These are phyloP conservation scores for Hemicentrotus pulcherrimus DNA, from an alignment of 35 echinoderm and acorn worm species.

Conservation along the genomic window DNA sequence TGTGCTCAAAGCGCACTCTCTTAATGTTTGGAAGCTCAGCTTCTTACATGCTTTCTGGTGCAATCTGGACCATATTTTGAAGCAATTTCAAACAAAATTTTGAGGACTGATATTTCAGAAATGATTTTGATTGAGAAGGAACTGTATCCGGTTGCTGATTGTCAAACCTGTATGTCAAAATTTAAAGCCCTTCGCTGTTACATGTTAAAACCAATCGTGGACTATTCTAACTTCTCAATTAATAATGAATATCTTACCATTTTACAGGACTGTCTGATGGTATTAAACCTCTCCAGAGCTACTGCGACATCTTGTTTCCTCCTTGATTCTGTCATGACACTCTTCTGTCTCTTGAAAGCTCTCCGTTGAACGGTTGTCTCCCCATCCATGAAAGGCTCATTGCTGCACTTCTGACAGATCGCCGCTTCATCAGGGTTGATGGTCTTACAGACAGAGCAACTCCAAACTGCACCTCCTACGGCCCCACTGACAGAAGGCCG, in stretches of 20 bases:
- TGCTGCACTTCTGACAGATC: slow-evolving; percentile 38
- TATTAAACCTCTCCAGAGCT: slow-evolving; percentile 67
- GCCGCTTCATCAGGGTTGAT: slow-evolving; percentile 38
- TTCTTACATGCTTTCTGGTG: too few relatives aligned
- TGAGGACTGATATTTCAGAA: too few relatives aligned
- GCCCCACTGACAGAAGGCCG: background rate
- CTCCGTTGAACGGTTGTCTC: background rate
- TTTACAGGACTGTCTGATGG: slow-evolving; percentile 76
- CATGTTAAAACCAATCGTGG: too few relatives aligned
- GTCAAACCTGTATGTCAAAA: too few relatives aligned
- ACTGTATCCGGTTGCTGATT: too few relatives aligned
- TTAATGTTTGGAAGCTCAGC: too few relatives aligned
- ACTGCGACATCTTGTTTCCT: slow-evolving; percentile 71
- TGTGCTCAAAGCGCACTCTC: too few relatives aligned
- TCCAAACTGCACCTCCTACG: slow-evolving; percentile 55
- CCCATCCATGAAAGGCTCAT: background rate
- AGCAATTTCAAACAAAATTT: too few relatives aligned
- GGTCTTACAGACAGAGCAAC: slow-evolving; percentile 63
- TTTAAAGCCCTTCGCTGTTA: too few relatives aligned
- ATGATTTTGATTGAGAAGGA: too few relatives aligned
- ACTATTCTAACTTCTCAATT: too few relatives aligned
- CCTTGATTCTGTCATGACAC: slow-evolving; percentile 74
- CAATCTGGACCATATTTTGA: too few relatives aligned
- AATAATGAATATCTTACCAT: slow-evolving; percentile 49
- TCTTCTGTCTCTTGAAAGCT: slow-evolving; percentile 62